Evolutionary conservation across 2,113 vertebrate genomes (phyloP).

Genomic region (Nothobranchius furzeri): DNA sequence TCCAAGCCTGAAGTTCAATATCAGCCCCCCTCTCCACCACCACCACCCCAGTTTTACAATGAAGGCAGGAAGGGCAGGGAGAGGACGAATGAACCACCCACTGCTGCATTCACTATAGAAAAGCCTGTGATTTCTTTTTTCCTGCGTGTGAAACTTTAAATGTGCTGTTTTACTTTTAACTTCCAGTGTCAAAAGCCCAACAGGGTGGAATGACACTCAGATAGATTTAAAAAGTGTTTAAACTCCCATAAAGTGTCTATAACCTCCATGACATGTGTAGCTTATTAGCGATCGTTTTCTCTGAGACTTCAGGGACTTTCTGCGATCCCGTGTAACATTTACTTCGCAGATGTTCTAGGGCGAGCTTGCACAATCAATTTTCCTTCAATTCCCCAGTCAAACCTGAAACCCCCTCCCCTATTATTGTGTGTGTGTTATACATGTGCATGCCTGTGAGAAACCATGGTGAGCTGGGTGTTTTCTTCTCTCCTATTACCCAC

Average conservation of each 20-base stretch:
- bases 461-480: slow-evolving; percentile 66
- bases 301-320: slow-evolving; percentile 39
- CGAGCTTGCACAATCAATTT: slow-evolving; percentile 72
- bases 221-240: background rate
- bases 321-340: slow-evolving; percentile 56
- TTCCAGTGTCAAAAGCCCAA: slow-evolving; percentile 11
- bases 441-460: slow-evolving; percentile 66
- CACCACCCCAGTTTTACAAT: slow-evolving; percentile 60
- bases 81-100: slow-evolving; percentile 74
- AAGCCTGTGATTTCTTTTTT: slow-evolving; percentile 37
- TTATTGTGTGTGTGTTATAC: slow-evolving; percentile 43
- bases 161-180: slow-evolving; percentile 27
- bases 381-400: slow-evolving; percentile 66
- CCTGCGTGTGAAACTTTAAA: slow-evolving; percentile 41
- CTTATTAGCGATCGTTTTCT: slow-evolving; percentile 15
- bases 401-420: slow-evolving; percentile 14
- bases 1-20: slow-evolving; percentile 76
- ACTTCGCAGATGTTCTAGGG: slow-evolving; percentile 75
- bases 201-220: background rate
- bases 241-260: slow-evolving; percentile 13
- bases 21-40: slow-evolving; percentile 37
- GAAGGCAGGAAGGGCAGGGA: slow-evolving; percentile 74
- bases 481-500: slow-evolving; percentile 52
- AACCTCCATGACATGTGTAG: slow-evolving; percentile 18
- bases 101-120: slow-evolving; percentile 66